Percentiles rank a stretch among this genome's conserved stretches.
Evolutionary conservation across 2,113 vertebrate genomes (phyloP).

Genomic region (Mystacornis crossleyi): DNA sequence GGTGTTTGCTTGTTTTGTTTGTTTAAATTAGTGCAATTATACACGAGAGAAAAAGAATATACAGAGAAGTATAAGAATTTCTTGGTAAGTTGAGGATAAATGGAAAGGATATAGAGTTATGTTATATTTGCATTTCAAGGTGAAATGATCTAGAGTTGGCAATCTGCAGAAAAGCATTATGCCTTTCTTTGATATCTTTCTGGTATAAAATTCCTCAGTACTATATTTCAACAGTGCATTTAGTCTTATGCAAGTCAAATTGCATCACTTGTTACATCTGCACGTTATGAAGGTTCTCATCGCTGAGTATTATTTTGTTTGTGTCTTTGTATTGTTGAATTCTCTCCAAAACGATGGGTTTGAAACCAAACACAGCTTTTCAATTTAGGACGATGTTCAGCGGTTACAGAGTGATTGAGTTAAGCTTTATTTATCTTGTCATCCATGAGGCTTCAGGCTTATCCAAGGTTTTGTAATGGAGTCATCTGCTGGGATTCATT

Average conservation of each 20-base stretch:
- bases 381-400: neutral
- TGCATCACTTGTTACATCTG: neutral
- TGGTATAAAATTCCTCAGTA: neutral
- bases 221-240: neutral
- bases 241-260: neutral
- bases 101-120: neutral
- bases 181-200: neutral
- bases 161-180: neutral
- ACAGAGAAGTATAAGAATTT: neutral
- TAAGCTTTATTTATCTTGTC: neutral
- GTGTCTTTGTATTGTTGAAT: neutral
- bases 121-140: neutral
- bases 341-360: neutral
- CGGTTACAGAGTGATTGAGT: neutral
- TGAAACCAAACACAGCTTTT: neutral
- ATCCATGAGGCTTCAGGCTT: neutral
- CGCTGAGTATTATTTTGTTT: neutral
- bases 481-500: neutral
- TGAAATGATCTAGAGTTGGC: neutral
- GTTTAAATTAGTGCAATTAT: neutral
- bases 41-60: neutral
- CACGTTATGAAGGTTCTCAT: neutral
- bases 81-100: neutral
- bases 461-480: neutral
- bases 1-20: neutral